phyloP scores from a whole-genome alignment of 2,113 vertebrate genomes.

The Brachypodius melanocephalos region DNA sequence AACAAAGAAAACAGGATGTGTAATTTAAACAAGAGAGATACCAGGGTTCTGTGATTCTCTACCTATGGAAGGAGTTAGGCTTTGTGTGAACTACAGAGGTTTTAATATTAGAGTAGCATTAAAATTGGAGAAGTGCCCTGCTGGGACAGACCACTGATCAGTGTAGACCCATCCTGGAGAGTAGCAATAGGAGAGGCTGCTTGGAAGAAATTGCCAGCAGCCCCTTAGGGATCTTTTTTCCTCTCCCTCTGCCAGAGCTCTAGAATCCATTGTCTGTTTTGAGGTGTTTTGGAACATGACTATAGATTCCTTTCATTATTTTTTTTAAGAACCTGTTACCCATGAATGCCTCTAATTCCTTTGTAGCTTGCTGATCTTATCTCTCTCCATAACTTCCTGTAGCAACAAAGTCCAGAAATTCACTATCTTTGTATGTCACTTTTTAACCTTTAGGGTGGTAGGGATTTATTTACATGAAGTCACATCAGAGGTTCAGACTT shows the following conservation, averaged over 20 bases:
- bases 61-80: neutral
- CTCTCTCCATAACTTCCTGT: neutral
- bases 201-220: neutral
- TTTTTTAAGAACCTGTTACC: neutral
- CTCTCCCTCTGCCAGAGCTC: neutral
- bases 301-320: neutral
- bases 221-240: neutral
- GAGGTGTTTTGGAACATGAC: neutral
- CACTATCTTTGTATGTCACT: neutral
- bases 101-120: neutral
- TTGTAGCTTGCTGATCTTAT: neutral
- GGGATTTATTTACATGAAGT: neutral
- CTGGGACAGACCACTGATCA: rapidly evolving
- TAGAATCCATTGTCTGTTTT: neutral
- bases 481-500: neutral
- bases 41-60: neutral
- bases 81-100: neutral
- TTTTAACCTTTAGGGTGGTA: neutral
- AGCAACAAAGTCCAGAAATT: neutral
- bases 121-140: neutral
- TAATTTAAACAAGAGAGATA: neutral
- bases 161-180: neutral
- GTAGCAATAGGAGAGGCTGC: neutral
- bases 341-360: neutral
- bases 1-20: constrained; percentile 4